A percentile compares a stretch with the other conserved stretches of the same genome.
phyloP scores from a whole-genome alignment of 2,888 invertebrate genomes.

The Chydorus sphaericus region DNA sequence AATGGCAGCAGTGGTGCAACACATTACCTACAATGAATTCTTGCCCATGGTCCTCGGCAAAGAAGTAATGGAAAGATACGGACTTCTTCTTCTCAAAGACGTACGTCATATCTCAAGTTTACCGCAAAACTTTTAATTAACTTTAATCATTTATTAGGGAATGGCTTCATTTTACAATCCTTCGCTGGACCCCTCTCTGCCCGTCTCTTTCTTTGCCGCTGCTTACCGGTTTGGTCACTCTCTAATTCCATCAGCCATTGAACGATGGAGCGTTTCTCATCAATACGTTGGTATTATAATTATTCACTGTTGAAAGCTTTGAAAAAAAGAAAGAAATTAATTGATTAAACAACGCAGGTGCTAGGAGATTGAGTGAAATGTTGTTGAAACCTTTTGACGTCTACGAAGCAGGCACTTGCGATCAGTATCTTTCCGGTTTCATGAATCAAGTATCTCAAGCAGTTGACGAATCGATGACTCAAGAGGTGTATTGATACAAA shows the following conservation, averaged over 20 bases:
- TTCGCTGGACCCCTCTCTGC: constrained; percentile 21
- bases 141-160: not conserved
- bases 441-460: constrained; percentile 24
- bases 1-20: constrained; percentile 24
- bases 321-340: too few species aligned
- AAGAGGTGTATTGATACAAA: constrained; percentile 5
- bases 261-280: constrained; percentile 26
- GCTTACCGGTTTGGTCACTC: constrained; percentile 30
- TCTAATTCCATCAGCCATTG: constrained; percentile 26
- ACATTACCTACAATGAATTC: constrained; percentile 27
- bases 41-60: constrained; percentile 27
- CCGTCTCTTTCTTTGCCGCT: constrained; percentile 25
- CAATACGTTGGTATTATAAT: constrained; percentile 24
- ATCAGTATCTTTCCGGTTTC: constrained; percentile 26
- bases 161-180: constrained; percentile 10
- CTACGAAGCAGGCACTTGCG: constrained; percentile 27
- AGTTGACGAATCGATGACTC: constrained; percentile 12
- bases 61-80: constrained; percentile 22
- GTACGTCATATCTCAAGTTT: not conserved
- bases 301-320: not conserved
- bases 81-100: constrained; percentile 18
- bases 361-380: constrained; percentile 25
- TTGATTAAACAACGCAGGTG: constrained; percentile 20
- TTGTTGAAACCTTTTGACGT: constrained; percentile 27
- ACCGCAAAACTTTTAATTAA: not conserved